These are phyloP conservation scores for Pseudomyrmex sp. DNA, from an alignment of 1,140 invertebrate genomes.

Conservation along the genomic window DNA sequence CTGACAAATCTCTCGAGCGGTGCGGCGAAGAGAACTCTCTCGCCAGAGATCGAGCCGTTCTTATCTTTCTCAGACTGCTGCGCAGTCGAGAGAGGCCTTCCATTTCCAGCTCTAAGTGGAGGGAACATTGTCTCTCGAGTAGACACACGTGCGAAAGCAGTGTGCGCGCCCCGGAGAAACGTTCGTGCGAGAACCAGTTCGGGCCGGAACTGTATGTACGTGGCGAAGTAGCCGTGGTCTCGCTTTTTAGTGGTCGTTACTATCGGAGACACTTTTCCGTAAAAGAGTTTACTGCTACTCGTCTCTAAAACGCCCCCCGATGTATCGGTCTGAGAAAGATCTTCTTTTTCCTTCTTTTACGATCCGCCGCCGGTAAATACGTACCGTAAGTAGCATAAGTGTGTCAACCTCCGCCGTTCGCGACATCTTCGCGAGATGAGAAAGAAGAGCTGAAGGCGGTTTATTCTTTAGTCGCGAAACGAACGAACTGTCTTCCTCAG, in stretches of 20 bases:
- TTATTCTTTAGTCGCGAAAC: slow-evolving; percentile 13
- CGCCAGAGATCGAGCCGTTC: slow-evolving; percentile 24
- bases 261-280: slow-evolving; percentile 62
- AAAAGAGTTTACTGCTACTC: slow-evolving; percentile 58
- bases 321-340: slow-evolving; percentile 48
- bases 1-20: neutral
- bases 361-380: slow-evolving; percentile 43
- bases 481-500: neutral
- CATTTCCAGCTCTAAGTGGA: slow-evolving; percentile 38
- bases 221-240: slow-evolving; percentile 50
- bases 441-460: neutral
- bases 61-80: slow-evolving; percentile 26
- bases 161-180: slow-evolving; percentile 51
- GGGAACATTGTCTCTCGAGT: slow-evolving; percentile 57
- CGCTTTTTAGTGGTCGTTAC: slow-evolving; percentile 64
- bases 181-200: slow-evolving; percentile 28
- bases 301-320: slow-evolving; percentile 41
- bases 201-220: slow-evolving; percentile 45
- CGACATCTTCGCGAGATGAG: neutral
- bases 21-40: neutral
- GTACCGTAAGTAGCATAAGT: slow-evolving; percentile 43
- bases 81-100: slow-evolving; percentile 38
- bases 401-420: slow-evolving; percentile 15
- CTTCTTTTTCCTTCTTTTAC: slow-evolving; percentile 14
- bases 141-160: slow-evolving; percentile 54